Evolutionary conservation across 2,888 invertebrate genomes (phyloP).

Genomic region (Heterodera filipjevi): DNA sequence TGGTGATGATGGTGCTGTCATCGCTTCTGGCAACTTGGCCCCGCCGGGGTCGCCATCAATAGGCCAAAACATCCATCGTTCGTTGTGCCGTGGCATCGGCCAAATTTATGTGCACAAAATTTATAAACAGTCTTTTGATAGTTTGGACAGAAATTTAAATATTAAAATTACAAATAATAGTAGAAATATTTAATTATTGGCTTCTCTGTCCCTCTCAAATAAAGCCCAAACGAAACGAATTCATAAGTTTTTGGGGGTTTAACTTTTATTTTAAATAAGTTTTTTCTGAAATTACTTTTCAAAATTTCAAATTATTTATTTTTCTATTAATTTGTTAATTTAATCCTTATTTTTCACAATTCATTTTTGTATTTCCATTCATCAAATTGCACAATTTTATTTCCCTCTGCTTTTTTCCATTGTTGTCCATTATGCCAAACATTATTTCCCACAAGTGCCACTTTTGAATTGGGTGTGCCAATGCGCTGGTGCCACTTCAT

Average conservation of each 20-base stretch:
- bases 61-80: conserved; percentile 1
- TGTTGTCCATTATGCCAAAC: neutral
- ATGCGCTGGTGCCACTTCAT: neutral
- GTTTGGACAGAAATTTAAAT: too few relatives aligned
- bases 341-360: neutral
- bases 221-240: too few relatives aligned
- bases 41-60: neutral
- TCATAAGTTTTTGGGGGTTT: too few relatives aligned
- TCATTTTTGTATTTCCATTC: neutral
- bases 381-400: neutral
- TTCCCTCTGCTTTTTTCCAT: neutral
- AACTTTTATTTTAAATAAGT: neutral
- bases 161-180: neutral
- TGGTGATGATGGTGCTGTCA: neutral
- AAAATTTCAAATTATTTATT: neutral
- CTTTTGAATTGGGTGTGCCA: neutral
- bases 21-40: neutral
- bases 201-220: too few relatives aligned
- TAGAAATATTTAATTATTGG: too few relatives aligned
- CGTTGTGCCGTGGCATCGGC: neutral
- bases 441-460: conserved; percentile 13
- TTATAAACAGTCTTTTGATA: neutral
- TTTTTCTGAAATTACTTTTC: neutral
- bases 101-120: neutral
- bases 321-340: neutral